These are phyloP conservation scores for Choloepus hoffmanni DNA, from an alignment of 2,113 vertebrate genomes.

Conservation along the genomic window DNA sequence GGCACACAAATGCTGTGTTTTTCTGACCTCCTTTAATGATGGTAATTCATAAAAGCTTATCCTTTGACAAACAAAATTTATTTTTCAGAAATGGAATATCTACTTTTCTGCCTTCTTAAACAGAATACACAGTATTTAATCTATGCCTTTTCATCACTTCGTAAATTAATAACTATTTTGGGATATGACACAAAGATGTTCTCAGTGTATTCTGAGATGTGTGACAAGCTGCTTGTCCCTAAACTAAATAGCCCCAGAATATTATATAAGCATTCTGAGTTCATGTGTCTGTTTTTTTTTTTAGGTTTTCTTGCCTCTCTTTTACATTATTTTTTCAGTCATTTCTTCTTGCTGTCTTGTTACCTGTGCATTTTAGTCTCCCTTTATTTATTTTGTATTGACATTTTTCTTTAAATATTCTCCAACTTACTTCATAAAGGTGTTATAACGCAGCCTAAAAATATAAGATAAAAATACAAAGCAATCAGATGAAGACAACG, in stretches of 20 bases:
- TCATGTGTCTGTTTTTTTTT: not conserved
- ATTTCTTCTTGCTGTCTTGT: not conserved
- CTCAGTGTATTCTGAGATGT: not conserved
- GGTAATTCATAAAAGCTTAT: not conserved
- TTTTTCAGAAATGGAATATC: not conserved
- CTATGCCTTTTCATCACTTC: not conserved
- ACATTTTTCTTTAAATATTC: not conserved
- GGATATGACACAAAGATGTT: not conserved
- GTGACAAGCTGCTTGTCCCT: not conserved
- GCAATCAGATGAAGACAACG: not conserved
- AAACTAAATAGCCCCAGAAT: constrained; percentile 6
- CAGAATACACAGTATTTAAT: not conserved
- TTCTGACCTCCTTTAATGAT: not conserved
- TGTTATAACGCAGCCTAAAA: not conserved
- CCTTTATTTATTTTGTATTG: constrained; percentile 1
- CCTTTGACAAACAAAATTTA: constrained; percentile 40
- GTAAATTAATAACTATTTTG: constrained; percentile 4
- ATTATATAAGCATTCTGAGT: not conserved
- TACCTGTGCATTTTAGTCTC: not conserved
- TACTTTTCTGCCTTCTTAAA: not conserved
- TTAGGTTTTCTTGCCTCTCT: not conserved
- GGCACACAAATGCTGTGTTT: not conserved
- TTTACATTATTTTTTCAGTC: not conserved
- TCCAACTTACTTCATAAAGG: constrained; percentile 37
- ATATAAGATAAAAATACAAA: constrained; percentile 8